phyloP scores from a whole-genome alignment of 2,113 vertebrate genomes.

The Chrysemys picta region DNA sequence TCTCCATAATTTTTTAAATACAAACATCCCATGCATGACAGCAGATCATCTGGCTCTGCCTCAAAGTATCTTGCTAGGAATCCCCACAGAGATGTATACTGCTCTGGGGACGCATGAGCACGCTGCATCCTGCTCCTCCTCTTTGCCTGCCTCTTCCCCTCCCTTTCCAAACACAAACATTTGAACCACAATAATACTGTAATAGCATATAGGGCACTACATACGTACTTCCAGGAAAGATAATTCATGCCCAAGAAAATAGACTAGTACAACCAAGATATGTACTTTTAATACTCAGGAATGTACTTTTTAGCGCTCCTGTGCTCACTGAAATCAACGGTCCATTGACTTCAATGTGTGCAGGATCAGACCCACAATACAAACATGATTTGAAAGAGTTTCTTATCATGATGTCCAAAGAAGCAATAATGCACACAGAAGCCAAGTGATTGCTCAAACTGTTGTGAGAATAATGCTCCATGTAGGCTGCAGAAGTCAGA shows the following conservation, averaged over 20 bases:
- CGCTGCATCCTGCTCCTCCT: background rate
- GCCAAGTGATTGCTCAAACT: slow-evolving; percentile 55
- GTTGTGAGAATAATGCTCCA: slow-evolving; percentile 22
- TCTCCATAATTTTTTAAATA: background rate
- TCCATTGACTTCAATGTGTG: slow-evolving; percentile 54
- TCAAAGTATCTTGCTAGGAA: slow-evolving; percentile 6
- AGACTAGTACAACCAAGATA: slow-evolving; percentile 13
- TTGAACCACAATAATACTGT: slow-evolving; percentile 1
- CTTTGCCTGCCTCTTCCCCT: background rate
- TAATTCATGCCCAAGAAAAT: slow-evolving; percentile 40
- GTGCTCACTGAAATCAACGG: slow-evolving; percentile 55
- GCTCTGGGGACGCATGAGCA: background rate
- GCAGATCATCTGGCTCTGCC: background rate
- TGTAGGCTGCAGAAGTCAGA: background rate
- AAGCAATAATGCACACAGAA: slow-evolving; percentile 36
- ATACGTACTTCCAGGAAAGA: slow-evolving; percentile 23
- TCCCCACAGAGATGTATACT: background rate
- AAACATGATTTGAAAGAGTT: slow-evolving; percentile 41
- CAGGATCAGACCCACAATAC: slow-evolving; percentile 41
- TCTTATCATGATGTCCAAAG: slow-evolving; percentile 42
- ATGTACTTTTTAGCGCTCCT: background rate
- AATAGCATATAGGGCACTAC: slow-evolving; percentile 19
- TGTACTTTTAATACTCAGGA: background rate
- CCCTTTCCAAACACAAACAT: background rate
- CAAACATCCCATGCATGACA: background rate